Evolutionary conservation across 2,113 vertebrate genomes (phyloP).

Genomic region (Macroglossus sobrinus): DNA sequence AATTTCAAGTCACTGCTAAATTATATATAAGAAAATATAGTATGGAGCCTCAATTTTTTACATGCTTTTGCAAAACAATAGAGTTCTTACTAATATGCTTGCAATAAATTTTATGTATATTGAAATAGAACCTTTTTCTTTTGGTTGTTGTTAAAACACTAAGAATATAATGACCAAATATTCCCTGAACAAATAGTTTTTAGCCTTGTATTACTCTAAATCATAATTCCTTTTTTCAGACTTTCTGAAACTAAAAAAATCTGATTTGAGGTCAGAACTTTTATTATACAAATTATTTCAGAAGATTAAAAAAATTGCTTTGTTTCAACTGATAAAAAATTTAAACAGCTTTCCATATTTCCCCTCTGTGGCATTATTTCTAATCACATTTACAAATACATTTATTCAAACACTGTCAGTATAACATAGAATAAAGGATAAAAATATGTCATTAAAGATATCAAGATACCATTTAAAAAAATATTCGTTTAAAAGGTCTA

Average conservation of each 20-base stretch:
- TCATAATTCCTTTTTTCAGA: neutral
- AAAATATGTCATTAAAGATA: slow-evolving; percentile 31
- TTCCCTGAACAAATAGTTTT: slow-evolving; percentile 27
- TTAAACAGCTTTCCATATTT: neutral
- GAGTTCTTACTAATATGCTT: slow-evolving; percentile 30
- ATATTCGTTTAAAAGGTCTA: neutral
- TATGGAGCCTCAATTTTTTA: slow-evolving; percentile 39
- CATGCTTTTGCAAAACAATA: slow-evolving; percentile 17
- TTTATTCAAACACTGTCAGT: slow-evolving; percentile 30
- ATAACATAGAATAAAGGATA: neutral
- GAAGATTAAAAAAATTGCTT: neutral
- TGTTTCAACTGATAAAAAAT: slow-evolving; percentile 43
- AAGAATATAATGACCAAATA: slow-evolving; percentile 34
- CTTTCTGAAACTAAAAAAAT: slow-evolving; percentile 29
- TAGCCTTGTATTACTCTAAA: neutral
- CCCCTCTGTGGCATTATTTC: neutral
- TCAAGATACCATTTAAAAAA: neutral
- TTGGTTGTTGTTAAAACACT: slow-evolving; percentile 32
- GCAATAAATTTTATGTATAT: slow-evolving; percentile 30
- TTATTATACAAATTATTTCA: slow-evolving; percentile 10
- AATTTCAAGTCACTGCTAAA: slow-evolving; percentile 58
- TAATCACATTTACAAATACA: slow-evolving; percentile 33
- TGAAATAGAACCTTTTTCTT: slow-evolving; percentile 23
- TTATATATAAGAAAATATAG: slow-evolving; percentile 63
- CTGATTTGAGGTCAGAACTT: slow-evolving; percentile 17